Base-by-base conservation (phyloP, 2,888 invertebrate genomes). In the Tiliacea citrago region DNA sequence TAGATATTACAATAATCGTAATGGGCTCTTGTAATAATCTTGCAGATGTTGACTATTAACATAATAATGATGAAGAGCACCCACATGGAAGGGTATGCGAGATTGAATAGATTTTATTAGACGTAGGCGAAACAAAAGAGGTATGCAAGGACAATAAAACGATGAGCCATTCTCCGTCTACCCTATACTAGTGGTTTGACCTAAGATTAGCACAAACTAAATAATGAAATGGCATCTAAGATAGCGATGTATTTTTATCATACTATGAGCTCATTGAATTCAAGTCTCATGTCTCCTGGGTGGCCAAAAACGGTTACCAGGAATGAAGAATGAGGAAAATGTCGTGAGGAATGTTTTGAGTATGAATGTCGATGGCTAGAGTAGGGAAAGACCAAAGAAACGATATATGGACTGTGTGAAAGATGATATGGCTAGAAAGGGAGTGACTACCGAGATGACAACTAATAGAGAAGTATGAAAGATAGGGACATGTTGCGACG, bases 61-160 rank as follows among this genome's bases (percentile, higher is more conserved):
- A 84, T 85, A 65, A 68, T 82, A 73, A 77, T 85, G 49, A 68
- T 74, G 75, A 79, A 78, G 71, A 78, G 75, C 84, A 77, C 82
- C 82, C 77, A 86, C 86, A 81, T 76, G 12, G 62, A 78, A 72
- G 77, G 73, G 77, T 75, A 88, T 76, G 45, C 65, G 60, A 45
- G 55, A 61, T 82, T 84, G 75, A 75, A 84, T 82, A 76, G 57
- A 79, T 81, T 77, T 77, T 73, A 76, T 63, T 79, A 67, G 47
- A 78, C 69, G 86, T 87, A 83, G 88, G 86, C 85, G 87, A 84
- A 83, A 83, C 88, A 83, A 82, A 83, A 81, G 82, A 87, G 81
- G 78, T 55, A 81, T 76, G 80, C 88, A 88, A 88, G 88, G 86
- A 80, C 81, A 68, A 18, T 73, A 70, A 78, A 75, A 75, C 78